Evolutionary conservation across 2,888 invertebrate genomes (phyloP), one percentile per base, ranked within the genome.

Genomic region (Heterodera filipjevi): DNA sequence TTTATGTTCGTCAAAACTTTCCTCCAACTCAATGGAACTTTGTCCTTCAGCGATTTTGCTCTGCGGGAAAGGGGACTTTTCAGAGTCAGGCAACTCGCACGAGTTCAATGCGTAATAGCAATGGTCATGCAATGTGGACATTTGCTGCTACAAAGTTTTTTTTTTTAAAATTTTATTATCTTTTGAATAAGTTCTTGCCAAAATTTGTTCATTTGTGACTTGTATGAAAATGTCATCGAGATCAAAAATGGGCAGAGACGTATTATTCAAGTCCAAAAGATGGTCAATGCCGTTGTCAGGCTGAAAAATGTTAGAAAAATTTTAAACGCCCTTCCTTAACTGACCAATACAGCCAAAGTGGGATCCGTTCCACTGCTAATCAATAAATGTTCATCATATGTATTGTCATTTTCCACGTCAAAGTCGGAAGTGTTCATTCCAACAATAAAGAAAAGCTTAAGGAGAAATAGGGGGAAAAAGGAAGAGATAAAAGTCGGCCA

Each of bases 281-380:
- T 74, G 79, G 53, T 80, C 79, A 70, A 80, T 16, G 35, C 81
- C 80, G 27, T 80, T 80, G 66, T 80, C 80, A 22, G 74, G 77
- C 75, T 75, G 2, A 32, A 46, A 8, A 12, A 1, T 66, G 1
- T 0, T 10, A 68, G 8, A 33, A n/a, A 32, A 19, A 19, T 3
- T 5, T 1, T 14, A 66, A 66, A 1, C 12, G 66, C 14, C 16
- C 8, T 22, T 35, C 10, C 19, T 49, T 0, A 32, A 35, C 68
- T 68, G 27, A 68, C 68, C 68, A 68, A 22, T 33, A 68, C 27
- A 3, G 68, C 33, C 68, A 68, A 68, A 3, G 16, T 68, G 33
- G 33, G 32, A 30, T 68, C 68, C 68, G 33, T 32, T 33, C 68
- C 68, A 27, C 33, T 35, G 68, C 16, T 35, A 35, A 68, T 30